Evolutionary conservation across 2,113 vertebrate genomes (phyloP).

Genomic region (Grammomys dolichurus): DNA sequence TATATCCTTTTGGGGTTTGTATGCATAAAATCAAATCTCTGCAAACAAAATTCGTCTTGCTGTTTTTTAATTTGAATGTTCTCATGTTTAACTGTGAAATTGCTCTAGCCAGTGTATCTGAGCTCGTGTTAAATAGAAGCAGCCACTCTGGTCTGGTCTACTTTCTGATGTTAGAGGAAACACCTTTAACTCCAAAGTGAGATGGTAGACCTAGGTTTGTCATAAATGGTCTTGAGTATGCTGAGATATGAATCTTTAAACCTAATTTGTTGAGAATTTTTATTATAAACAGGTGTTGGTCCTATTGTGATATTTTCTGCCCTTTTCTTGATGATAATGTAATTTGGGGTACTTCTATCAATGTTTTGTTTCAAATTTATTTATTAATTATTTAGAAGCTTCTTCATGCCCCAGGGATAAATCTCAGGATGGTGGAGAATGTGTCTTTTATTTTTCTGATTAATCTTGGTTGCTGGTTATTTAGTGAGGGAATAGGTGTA

Average conservation of each 20-base stretch:
- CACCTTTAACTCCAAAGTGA: neutral
- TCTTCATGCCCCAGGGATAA: neutral
- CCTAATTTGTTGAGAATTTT: neutral
- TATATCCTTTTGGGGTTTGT: neutral
- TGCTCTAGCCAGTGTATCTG: neutral
- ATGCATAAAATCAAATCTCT: neutral
- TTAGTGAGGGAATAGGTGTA: neutral
- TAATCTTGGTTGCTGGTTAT: too few species aligned
- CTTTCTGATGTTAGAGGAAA: neutral
- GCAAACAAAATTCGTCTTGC: neutral
- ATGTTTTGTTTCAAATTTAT: neutral
- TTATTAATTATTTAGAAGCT: neutral
- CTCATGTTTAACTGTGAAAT: neutral
- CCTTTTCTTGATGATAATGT: neutral
- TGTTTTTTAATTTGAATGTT: neutral
- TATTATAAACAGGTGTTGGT: neutral
- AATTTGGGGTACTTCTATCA: neutral
- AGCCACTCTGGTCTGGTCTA: neutral
- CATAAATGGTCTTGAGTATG: neutral
- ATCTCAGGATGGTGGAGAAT: neutral
- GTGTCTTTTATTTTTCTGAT: neutral
- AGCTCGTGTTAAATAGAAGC: neutral
- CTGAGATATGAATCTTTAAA: neutral
- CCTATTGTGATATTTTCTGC: neutral
- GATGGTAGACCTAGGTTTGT: neutral